Base-by-base conservation (phyloP, 2,113 vertebrate species). In the Nerophis lumbriciformis region DNA sequence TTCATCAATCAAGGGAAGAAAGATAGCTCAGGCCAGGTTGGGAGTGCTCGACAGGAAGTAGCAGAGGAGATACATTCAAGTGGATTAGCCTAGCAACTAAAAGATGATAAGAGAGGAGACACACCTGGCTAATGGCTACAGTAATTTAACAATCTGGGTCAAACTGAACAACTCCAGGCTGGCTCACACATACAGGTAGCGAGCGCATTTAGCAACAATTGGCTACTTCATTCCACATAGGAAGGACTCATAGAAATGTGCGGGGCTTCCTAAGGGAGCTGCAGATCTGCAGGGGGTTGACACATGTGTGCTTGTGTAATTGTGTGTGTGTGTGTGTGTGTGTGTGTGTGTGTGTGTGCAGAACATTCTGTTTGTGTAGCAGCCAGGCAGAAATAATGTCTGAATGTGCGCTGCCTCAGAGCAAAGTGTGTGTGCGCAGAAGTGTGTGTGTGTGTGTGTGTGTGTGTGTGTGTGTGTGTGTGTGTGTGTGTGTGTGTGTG, bases 221-320 rank as follows among this genome's bases (percentile, higher is more conserved):
- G 59, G 52, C 45, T 62, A 59, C 9, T 71, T 78, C 50, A 56
- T 65, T 62, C 12, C 57, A 73, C 65, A 50, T 50, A 68, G 56
- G 75, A 79, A 77, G 64, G 68, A 79, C 73, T 83, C 73, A 79
- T 68, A 81, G 66, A 74, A 74, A 74, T 77, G 78, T 73, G 72
- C 72, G 53, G 52, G 59, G 72, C 68, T 82, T 74, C 81, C 68
- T 68, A 69, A 73, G 70, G 79, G 63, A 75, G 71, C 65, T 72
- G 44, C 47, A 48, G 65, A 75, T 71, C 68, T 66, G 42, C 44
- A 63, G 74, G 61, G 51, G 62, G 50, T 53, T 77, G 65, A 73
- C 38, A 48, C 75, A 78, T 73, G 66, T 59, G 59, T 63, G 58
- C 59, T 44, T 59, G 48, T 21, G 39, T 60, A 50, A 48, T 53